Evolutionary conservation across 1,140 invertebrate genomes (phyloP), one percentile per base, ranked within the genome.

Genomic region (Galleria mellonella): DNA sequence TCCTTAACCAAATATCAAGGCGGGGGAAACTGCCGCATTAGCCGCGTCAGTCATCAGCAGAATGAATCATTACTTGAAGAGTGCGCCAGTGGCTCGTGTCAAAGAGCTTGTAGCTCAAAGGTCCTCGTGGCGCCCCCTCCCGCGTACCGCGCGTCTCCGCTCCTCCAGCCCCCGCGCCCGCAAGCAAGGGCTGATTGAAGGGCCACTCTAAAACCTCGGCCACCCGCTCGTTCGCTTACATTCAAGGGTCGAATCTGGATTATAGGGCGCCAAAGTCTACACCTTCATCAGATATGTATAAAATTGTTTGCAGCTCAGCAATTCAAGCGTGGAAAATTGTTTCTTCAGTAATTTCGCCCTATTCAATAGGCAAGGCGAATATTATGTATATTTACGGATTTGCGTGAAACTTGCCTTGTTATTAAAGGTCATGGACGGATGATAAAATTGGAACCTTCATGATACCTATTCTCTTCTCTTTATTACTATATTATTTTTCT

Each of bases 11-110:
- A 78, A 83, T 70, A 78, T 61, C 31, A 46, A 32, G 62, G 56
- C 59, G 54, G 51, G 67, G 58, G 64, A 71, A 74, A 68, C 62
- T 66, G 70, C 46, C 62, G 75, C 69, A 82, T 84, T 84, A 84
- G 77, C 76, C 65, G 70, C 71, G 72, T 77, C 79, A 83, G 68
- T 82, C 75, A 78, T 78, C 77, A 79, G 77, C 69, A 84, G 75
- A 84, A 82, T 82, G 81, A 84, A 84, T 84, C 81, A 84, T 84
- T 84, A 84, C 76, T 82, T 84, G 77, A 84, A 84, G 77, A 84
- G 81, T 76, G 64, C 77, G 79, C 62, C 72, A 84, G 77, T 82
- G 68, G 77, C 77, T 84, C 77, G 81, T 84, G 81, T 84, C 81
- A 82, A 84, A 84, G 81, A 81, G 79, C 64, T 64, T 70, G 71